A percentile compares a stretch with the other conserved stretches of the same genome.
Evolutionary conservation across 2,888 invertebrate genomes (phyloP).

Genomic region (Sussaba pulchella): DNA sequence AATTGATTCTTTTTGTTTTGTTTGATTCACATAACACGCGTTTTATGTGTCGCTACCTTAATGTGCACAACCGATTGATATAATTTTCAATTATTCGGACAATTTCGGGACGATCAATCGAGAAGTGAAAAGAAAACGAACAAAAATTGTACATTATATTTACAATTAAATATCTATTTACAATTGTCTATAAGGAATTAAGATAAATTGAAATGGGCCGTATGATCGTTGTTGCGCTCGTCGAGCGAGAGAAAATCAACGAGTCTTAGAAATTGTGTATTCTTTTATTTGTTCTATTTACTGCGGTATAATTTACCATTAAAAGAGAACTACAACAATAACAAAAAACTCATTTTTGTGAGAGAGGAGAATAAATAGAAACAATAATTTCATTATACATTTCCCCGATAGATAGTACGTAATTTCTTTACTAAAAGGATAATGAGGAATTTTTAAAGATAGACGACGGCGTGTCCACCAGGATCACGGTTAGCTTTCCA

Average conservation of each 20-base stretch:
- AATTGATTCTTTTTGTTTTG: conserved; percentile 39
- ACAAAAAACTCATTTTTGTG: too few relatives aligned
- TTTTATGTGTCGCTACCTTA: conserved; percentile 24
- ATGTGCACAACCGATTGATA: conserved; percentile 33
- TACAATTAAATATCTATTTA: conserved; percentile 49
- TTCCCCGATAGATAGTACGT: not conserved
- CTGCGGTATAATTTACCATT: conserved; percentile 44
- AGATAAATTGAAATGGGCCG: conserved; percentile 20
- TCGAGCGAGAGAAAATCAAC: conserved; percentile 29
- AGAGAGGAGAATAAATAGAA: conserved; percentile 11
- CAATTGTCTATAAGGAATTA: conserved; percentile 40
- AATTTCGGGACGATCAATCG: conserved; percentile 31
- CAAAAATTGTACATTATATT: conserved; percentile 58
- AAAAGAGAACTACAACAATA: conserved; percentile 33
- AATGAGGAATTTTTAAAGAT: not conserved
- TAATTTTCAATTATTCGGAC: conserved; percentile 32
- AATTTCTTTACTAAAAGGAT: not conserved
- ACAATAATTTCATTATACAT: conserved; percentile 34
- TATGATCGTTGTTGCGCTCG: conserved; percentile 27
- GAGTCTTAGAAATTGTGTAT: conserved; percentile 47
- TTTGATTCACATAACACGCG: conserved; percentile 40
- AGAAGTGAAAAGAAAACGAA: not conserved
- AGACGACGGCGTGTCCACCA: not conserved
- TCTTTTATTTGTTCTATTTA: conserved; percentile 62
- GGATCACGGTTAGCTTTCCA: not conserved